Base-by-base conservation (phyloP, 1,140 invertebrate species). In the Tachypleus tridentatus region DNA sequence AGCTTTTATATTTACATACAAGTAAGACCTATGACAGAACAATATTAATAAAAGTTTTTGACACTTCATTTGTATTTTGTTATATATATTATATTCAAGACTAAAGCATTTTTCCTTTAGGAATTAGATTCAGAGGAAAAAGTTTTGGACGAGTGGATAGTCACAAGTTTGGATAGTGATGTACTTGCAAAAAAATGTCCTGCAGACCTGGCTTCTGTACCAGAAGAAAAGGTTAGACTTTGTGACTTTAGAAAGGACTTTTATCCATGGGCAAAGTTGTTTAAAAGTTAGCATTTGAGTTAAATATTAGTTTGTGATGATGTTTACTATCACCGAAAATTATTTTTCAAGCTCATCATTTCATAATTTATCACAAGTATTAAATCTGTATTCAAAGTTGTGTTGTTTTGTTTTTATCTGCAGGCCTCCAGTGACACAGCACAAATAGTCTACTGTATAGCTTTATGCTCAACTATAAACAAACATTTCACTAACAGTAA, bases 111-210 rank as follows among this genome's bases (percentile, higher is more conserved):
- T 70, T 68, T 51, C 29, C 71, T 68, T 59, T 59, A 74, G 76
- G 71, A 72, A 62, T 67, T 77, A 62, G 75, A 75, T 59, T 72
- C 72, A 61, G 29, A 29, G 49, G 66, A 73, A 60, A 69, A 68
- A n/a, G 62, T 71, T 72, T 75, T 83, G 66, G 80, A 64, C 47
- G 64, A 71, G 5, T 64, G 64, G 56, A 53, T 72, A 50, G 81
- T 81, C 57, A 82, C 80, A 7, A 84, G 88, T 49, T 76, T 78
- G 63, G 87, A 90, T 74, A 79, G 82, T 67, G 82, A 86, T 57
- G 84, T 94, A 7, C 76, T 95, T 48, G 78, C 82, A 65, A 72
- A 84, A 10, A 76, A 80, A 62, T 86, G 92, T 73, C 91, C 93
- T 8, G 73, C 80, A 4, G 77, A 85, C 62, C 81, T 88, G 56